Conservation (phyloP, 2,888 invertebrate species). For the Diaphora mendica region DNA sequence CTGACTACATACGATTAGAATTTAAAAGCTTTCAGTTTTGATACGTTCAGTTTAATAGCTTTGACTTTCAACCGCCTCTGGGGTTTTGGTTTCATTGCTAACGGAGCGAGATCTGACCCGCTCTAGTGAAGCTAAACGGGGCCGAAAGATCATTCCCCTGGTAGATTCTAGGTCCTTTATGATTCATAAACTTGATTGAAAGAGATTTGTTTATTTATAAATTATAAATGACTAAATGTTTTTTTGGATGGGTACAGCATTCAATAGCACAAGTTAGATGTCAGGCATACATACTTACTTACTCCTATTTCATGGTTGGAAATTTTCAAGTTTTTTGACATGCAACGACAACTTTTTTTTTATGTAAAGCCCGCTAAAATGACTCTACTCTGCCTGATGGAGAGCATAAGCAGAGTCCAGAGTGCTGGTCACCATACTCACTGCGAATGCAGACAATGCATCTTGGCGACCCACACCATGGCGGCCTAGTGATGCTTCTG, state of each 20-base stretch:
- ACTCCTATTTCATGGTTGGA: too few relatives aligned
- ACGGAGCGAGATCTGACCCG: constrained; percentile 26
- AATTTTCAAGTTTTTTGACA: neutral
- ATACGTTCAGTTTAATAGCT: constrained; percentile 54
- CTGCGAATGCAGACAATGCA: too few relatives aligned
- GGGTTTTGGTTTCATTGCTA: constrained; percentile 14
- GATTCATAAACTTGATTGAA: constrained; percentile 2
- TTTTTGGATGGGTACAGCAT: neutral
- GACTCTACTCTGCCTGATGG: too few relatives aligned
- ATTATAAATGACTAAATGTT: neutral
- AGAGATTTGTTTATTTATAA: constrained; percentile 1
- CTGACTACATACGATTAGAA: constrained; percentile 51
- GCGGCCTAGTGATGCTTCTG: too few relatives aligned
- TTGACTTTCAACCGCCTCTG: constrained; percentile 47
- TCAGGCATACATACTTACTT: neutral
- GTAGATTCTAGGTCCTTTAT: neutral
- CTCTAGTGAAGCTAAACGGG: constrained; percentile 15
- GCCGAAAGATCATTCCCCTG: constrained; percentile 7
- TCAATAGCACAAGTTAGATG: neutral
- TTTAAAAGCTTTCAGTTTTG: constrained; percentile 55
- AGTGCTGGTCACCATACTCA: too few relatives aligned
- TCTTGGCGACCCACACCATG: too few relatives aligned
- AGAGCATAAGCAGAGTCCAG: too few relatives aligned
- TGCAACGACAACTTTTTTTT: neutral
- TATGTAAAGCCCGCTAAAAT: too few relatives aligned